Evolutionary conservation across 1,140 invertebrate genomes (phyloP).

Genomic region (Portunus trituberculatus): DNA sequence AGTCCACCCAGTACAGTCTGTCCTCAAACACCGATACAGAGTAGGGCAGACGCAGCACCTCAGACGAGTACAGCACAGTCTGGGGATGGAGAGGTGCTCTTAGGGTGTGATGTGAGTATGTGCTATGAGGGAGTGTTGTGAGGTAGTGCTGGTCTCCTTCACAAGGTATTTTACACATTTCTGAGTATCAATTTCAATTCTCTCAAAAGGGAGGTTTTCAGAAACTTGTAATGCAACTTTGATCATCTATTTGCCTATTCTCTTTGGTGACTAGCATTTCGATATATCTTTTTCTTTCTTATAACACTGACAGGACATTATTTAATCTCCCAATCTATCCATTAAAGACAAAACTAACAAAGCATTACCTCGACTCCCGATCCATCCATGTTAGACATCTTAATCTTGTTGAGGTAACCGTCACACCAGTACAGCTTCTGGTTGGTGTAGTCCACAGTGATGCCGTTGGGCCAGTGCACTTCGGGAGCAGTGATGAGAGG

Average conservation of each 20-base stretch:
- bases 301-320: too few species aligned
- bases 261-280: not conserved
- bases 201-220: too few species aligned
- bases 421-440: constrained; percentile 89
- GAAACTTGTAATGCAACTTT: too few species aligned
- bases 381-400: constrained; percentile 87
- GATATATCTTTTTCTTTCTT: not conserved
- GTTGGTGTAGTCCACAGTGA: constrained; percentile 87
- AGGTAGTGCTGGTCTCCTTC: too few species aligned
- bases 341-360: too few species aligned
- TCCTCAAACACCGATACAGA: constrained; percentile 92
- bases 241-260: too few species aligned
- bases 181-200: too few species aligned
- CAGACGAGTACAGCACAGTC: constrained; percentile 70
- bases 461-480: constrained; percentile 90
- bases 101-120: not conserved
- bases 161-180: too few species aligned
- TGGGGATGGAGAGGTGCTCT: not conserved
- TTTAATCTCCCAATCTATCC: too few species aligned
- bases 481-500: constrained; percentile 84
- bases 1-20: constrained; percentile 94
- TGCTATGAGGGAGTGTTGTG: not conserved
- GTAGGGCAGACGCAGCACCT: constrained; percentile 89
- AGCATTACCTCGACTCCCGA: constrained; percentile 82
- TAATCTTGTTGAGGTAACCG: constrained; percentile 88